phyloP scores from a whole-genome alignment of 92 coral and sea anemone species.

The Paragorgia papillata region DNA sequence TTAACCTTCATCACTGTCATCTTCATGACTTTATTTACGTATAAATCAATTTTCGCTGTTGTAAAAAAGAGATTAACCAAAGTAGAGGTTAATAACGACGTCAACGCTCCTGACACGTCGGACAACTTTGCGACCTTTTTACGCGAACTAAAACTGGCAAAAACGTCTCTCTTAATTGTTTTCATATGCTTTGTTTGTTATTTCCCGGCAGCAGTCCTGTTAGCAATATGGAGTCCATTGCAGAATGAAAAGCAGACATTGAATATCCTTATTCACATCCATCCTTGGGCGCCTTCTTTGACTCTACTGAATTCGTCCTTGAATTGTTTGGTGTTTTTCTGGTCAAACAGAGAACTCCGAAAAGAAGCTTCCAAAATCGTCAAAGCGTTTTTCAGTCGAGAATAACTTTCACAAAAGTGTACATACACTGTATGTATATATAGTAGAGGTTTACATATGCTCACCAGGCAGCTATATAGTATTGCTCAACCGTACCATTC shows the following conservation, averaged over 20 bases:
- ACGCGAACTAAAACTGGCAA: background rate
- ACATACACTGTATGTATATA: too few relatives aligned
- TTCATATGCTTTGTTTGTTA: background rate
- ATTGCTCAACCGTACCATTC: too few relatives aligned
- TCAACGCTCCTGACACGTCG: too few relatives aligned
- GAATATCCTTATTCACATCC: background rate
- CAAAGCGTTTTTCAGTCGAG: too few relatives aligned
- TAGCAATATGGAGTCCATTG: background rate
- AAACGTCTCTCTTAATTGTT: background rate
- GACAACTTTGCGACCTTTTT: background rate
- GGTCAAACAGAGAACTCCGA: slow-evolving; percentile 27
- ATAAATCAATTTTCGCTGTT: background rate
- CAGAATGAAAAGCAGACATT: background rate
- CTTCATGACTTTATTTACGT: background rate
- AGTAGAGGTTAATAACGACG: background rate
- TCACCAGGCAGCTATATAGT: too few relatives aligned
- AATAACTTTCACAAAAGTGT: too few relatives aligned
- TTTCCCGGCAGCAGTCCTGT: background rate
- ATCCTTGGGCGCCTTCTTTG: slow-evolving; percentile 16
- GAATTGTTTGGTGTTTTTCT: slow-evolving; percentile 29
- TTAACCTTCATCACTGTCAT: background rate
- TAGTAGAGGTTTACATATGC: too few relatives aligned
- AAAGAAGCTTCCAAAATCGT: slow-evolving; percentile 30
- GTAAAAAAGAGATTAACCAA: background rate
- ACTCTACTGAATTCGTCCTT: slow-evolving; percentile 15